Base-by-base conservation (phyloP, 2,797 vertebrate genomes). In the Schizopygopsis pylzovi region DNA sequence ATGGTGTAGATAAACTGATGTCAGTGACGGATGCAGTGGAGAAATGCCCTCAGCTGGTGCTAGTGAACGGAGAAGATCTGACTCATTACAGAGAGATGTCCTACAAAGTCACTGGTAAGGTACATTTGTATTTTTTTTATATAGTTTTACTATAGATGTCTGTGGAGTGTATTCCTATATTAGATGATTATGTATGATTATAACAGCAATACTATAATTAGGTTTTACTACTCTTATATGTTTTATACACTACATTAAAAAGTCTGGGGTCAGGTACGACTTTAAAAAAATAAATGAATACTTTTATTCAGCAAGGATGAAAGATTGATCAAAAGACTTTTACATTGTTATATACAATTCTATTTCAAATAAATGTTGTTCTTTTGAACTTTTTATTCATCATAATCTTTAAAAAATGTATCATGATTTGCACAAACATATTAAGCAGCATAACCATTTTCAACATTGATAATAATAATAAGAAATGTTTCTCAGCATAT, bases 61-160 rank as follows among this genome's bases (percentile, higher is more conserved):
- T 98, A 87, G 96, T 98, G 39, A 96, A 95, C n/a, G 98, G 98
- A 91, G 97, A 99, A 94, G 97, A 99, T 87, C 90, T 99, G 80
- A 97, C 95, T 0, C 95, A 93, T 18, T 98, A 99, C 90, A 95
- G 97, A 90, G 97, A 98, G 83, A 95, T 93, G 82, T 99, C 97
- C 0, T 98, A 97, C 87, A 97, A 96, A 88, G 93, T 98, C 56
- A 98, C 97, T 95, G 97, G 98, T 98, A 93, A 9, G 4, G 45
- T 28, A 9, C 6, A 22, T 52, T 33, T 20, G 11, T 2, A 8
- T 41, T 9, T 6, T 15, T 43, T 7, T 15, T 3, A 41, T 41
- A 20, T 41, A 18, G 16, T 13, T 78, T 41, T n/a, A n/a, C 15
- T 39, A 33, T 73, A 13, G 11, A n/a, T 16, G 25, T 52, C 18